Percentiles rank a stretch among this genome's conserved stretches.
phyloP scores from a whole-genome alignment of 2,113 vertebrate genomes.

The Hepsetus odoe region DNA sequence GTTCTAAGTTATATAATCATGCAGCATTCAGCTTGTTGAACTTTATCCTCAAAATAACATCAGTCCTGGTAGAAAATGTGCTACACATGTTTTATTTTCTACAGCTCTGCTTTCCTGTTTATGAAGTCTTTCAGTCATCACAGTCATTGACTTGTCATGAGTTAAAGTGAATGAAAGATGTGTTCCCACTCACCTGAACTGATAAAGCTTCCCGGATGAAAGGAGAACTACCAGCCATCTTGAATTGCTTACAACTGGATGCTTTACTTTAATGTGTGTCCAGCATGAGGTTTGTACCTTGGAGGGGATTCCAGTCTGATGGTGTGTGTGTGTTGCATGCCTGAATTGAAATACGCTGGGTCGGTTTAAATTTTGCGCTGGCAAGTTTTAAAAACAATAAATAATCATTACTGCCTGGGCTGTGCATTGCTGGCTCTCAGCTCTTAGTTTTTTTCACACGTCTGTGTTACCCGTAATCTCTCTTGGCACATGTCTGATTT shows the following conservation, averaged over 20 bases:
- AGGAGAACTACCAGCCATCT: neutral
- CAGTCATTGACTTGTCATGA: neutral
- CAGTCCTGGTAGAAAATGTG: neutral
- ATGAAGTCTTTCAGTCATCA: neutral
- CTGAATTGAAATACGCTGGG: conserved; percentile 26
- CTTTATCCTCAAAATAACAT: neutral
- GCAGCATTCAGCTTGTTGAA: neutral
- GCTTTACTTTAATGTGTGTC: neutral
- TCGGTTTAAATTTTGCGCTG: conserved; percentile 17
- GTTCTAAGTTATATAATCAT: neutral
- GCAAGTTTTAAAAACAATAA: conserved; percentile 1
- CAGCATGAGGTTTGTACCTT: neutral
- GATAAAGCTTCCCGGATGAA: neutral
- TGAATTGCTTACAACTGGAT: neutral
- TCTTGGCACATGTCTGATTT: no score
- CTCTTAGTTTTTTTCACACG: neutral
- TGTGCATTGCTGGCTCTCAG: neutral
- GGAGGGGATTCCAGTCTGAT: conserved; percentile 11
- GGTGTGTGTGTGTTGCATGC: conserved; percentile 29
- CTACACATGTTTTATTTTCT: neutral
- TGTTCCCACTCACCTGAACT: neutral
- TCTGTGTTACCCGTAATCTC: neutral
- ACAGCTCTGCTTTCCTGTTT: neutral
- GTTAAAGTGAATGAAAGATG: neutral
- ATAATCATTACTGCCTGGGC: conserved; percentile 5